Evolutionary conservation across 2,888 invertebrate species (phyloP), one percentile per base, ranked within the genome.

Genomic region (Yponomeuta plumbellus): DNA sequence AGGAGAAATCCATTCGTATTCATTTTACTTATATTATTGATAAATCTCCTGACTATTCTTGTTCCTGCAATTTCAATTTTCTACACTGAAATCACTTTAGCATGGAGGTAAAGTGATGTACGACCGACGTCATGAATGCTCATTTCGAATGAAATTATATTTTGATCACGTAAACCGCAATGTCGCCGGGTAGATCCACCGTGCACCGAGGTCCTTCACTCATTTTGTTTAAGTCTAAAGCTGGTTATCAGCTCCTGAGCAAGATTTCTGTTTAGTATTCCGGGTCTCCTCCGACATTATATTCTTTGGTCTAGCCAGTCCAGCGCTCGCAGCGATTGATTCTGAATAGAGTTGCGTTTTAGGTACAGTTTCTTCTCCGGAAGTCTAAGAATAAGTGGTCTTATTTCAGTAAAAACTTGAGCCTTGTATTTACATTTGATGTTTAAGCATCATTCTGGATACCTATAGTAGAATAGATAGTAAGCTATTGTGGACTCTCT

Each of bases 221-320:
- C 17, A 52, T 52, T 52, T 52, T 52, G 17, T 52, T 52, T 52
- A 52, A 52, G 17, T 5, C 17, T 52, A 13, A 52, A 52, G 67
- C 67, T 64, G 67, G 66, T 64, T 66, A 68, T 66, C 67, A 66
- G 66, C 58, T 57, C 64, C 61, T 56, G 59, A 59, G 67, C 63
- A 64, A 67, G 63, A 66, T 66, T 10, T 23, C 59, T 59, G 22
- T 61, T 59, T 61, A 61, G 61, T 61, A 61, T 61, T 61, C 61
- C 61, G 17, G 8, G 61, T 61, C 61, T n/a, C 23, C n/a, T 13
- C 23, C 61, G 34, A 61, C 61, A 61, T 34, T 61, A 34, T 61
- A 61, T 61, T 61, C 61, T 61, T 34, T 61, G 61, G 61, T 34
- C 34, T 34, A 34, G 26, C 61, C 23, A 26, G 61, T 34, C 34